These are phyloP conservation scores for Semicossyphus pulcher DNA, from an alignment of 2,113 vertebrate species.

Conservation along the genomic window DNA sequence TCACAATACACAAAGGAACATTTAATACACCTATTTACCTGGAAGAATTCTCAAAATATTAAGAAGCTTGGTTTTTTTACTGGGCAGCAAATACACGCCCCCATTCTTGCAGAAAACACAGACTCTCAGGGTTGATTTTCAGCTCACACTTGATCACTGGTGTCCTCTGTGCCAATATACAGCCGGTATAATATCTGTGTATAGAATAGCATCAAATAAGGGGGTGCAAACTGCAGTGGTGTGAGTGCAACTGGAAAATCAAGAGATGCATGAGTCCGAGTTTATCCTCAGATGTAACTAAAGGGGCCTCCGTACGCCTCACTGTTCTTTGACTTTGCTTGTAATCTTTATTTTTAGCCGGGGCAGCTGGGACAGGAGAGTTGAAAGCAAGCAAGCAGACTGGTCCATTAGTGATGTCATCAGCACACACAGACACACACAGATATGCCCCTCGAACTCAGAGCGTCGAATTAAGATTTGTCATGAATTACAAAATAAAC, in stretches of 20 bases:
- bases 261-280: constrained; percentile 11
- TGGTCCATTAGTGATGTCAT: constrained; percentile 24
- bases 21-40: background rate
- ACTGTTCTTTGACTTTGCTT: constrained; percentile 53
- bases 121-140: too few species aligned
- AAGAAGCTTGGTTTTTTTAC: background rate
- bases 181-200: background rate
- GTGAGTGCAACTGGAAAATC: constrained; percentile 6
- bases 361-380: constrained; percentile 59
- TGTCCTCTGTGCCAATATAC: background rate
- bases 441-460: background rate
- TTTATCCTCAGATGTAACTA: constrained; percentile 36
- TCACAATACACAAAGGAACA: background rate
- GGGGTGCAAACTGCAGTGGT: background rate
- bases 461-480: background rate
- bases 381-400: constrained; percentile 37
- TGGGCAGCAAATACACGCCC: too few species aligned
- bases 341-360: constrained; percentile 72
- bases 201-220: background rate
- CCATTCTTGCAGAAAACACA: too few species aligned
- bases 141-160: background rate
- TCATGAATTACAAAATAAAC: background rate
- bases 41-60: background rate
- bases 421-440: background rate
- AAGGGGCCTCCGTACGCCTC: constrained; percentile 4